Percentiles rank a stretch among this genome's conserved stretches.
phyloP scores from a whole-genome alignment of 2,113 vertebrate species.

The Chinchilla lanigera region DNA sequence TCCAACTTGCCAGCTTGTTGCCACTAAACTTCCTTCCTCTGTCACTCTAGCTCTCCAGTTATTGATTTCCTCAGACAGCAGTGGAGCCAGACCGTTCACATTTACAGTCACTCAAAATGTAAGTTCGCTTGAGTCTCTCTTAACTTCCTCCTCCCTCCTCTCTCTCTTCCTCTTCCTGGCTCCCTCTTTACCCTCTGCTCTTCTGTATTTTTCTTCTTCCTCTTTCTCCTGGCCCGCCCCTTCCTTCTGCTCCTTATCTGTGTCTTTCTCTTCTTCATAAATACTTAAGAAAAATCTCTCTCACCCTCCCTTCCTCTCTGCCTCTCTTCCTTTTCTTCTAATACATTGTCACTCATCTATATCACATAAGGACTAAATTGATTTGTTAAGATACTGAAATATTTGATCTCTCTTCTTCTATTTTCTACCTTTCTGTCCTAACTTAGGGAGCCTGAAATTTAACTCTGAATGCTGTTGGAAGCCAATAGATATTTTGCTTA shows the following conservation, averaged over 20 bases:
- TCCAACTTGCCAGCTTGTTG: not conserved
- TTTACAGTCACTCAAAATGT: not conserved
- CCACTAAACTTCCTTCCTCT: not conserved
- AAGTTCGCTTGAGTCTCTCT: not conserved
- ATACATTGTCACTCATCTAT: not conserved
- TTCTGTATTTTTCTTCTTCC: accelerated
- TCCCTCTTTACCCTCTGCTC: not conserved
- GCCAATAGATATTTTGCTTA: not conserved
- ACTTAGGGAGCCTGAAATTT: conserved; percentile 1
- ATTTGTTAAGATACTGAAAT: not conserved
- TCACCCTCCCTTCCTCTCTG: not conserved
- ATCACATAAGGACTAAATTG: not conserved
- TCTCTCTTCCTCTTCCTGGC: accelerated
- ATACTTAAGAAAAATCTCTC: not conserved
- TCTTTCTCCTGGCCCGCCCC: accelerated
- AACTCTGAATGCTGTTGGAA: conserved; percentile 25
- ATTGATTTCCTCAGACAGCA: no score
- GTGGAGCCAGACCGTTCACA: not conserved
- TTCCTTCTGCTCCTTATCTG: accelerated
- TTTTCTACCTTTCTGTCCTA: not conserved
- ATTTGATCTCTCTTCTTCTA: not conserved
- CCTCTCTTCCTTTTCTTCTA: not conserved
- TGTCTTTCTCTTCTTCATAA: not conserved
- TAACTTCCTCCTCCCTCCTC: not conserved
- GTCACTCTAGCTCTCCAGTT: not conserved